Percentiles rank a stretch among this genome's conserved stretches.
Evolutionary conservation across 2,888 invertebrate genomes (phyloP).

Genomic region (Hypselothyrea guttata): DNA sequence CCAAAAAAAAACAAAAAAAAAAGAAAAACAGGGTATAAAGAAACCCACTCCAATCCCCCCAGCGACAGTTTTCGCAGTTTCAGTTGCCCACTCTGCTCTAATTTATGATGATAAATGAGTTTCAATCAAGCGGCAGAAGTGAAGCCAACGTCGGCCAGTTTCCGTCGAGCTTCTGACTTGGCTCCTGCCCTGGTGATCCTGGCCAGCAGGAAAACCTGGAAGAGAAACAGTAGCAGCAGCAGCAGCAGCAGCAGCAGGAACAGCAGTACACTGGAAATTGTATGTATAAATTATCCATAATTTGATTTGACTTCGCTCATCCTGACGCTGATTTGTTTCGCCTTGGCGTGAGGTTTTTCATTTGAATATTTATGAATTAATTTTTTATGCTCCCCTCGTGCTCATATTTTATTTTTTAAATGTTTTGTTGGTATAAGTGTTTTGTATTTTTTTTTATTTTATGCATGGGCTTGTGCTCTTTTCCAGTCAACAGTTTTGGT

Average conservation of each 20-base stretch:
- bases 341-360: constrained; percentile 56
- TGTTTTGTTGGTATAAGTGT: constrained; percentile 20
- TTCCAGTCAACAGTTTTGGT: constrained; percentile 45
- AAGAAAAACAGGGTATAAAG: no score
- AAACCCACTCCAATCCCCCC: background rate
- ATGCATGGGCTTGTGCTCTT: constrained; percentile 29
- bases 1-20: no score
- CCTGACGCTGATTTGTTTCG: constrained; percentile 36
- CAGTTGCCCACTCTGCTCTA: constrained; percentile 44
- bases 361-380: constrained; percentile 72
- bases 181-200: constrained; percentile 30
- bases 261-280: constrained; percentile 51
- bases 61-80: background rate
- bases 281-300: constrained; percentile 68
- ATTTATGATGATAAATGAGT: constrained; percentile 78
- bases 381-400: constrained; percentile 12
- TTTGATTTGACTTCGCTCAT: constrained; percentile 65
- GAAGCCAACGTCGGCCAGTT: constrained; percentile 58
- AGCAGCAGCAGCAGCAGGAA: background rate
- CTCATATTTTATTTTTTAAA: constrained; percentile 10
- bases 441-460: constrained; percentile 21
- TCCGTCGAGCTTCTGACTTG: constrained; percentile 32
- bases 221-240: background rate
- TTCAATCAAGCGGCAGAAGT: constrained; percentile 78
- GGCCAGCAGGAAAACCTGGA: no score